A percentile compares a stretch with the other conserved stretches of the same genome.
These are phyloP conservation scores for Sternarchorhynchus goeldii DNA, from an alignment of 2,797 vertebrate species.

Conservation along the genomic window DNA sequence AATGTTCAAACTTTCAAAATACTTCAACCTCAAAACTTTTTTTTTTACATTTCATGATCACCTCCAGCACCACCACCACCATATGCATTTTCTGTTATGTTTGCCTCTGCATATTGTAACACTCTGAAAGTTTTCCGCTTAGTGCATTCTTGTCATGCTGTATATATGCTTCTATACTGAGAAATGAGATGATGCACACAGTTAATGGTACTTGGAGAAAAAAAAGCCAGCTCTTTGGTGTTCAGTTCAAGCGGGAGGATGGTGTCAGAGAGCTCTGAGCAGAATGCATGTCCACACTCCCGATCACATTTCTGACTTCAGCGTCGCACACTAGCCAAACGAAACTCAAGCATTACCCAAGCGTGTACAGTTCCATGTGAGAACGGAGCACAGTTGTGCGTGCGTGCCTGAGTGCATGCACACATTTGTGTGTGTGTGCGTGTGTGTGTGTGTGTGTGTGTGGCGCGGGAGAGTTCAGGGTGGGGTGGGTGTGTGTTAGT, in stretches of 20 bases:
- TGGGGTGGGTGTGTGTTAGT: not conserved
- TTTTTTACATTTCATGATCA: not conserved
- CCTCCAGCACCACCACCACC: too few species aligned
- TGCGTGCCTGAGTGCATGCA: not conserved
- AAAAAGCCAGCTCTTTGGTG: constrained; percentile 34
- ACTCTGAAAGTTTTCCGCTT: not conserved
- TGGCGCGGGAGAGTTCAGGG: too few species aligned
- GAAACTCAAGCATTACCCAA: constrained; percentile 33
- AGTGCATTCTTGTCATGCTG: constrained; percentile 14
- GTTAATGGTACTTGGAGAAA: constrained; percentile 28
- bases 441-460: not conserved
- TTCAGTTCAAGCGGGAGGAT: constrained; percentile 46
- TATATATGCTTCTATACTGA: constrained; percentile 35
- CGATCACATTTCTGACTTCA: constrained; percentile 19
- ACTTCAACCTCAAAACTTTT: not conserved
- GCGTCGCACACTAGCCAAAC: constrained; percentile 18
- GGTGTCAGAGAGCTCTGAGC: constrained; percentile 31
- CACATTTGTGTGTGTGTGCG: not conserved
- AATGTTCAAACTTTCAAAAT: too few species aligned
- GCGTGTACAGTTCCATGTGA: constrained; percentile 35
- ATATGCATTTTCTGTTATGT: not conserved
- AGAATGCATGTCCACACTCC: constrained; percentile 40
- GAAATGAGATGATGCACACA: constrained; percentile 27
- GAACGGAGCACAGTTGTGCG: constrained; percentile 14
- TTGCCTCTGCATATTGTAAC: constrained; percentile 30